Evolutionary conservation across 2,888 invertebrate genomes (phyloP), one percentile per base, ranked within the genome.

Genomic region (Tetropium fuscum): DNA sequence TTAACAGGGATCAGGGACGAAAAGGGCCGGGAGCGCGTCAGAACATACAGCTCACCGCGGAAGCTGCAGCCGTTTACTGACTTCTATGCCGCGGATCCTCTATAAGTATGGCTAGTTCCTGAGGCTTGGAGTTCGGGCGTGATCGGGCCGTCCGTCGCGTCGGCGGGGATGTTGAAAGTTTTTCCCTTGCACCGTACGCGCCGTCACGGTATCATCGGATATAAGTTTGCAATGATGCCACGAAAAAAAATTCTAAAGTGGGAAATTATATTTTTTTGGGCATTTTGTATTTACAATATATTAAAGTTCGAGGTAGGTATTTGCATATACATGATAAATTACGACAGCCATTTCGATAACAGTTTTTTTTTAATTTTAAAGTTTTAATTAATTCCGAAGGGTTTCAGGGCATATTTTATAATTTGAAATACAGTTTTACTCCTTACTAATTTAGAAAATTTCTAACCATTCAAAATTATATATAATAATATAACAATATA

Each of bases 91-190:
- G 36, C 16, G 48, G 34, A 20, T 13, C 36, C 16, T 34, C 48
- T 48, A 48, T 48, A 48, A 36, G 48, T 48, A 48, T 20, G 36
- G 22, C 20, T 22, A 36, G 36, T 22, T 34, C 36, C 48, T 13
- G 22, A 36, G 48, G 36, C 15, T 6, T 22, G 32, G n/a, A 16
- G 18, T n/a, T 48, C 48, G 48, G 48, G 48, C 3, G 36, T n/a
- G 6, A 13, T 48, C 48, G 48, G 36, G 20, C n/a, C n/a, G 8
- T 19, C 19, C 18, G 6, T 36, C 16, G 13, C n/a, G 8, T 19
- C 19, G 19, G 6, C 48, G 48, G 20, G 36, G 36, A 48, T 22
- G 48, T 22, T 36, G 48, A 36, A 20, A 36, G 36, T 36, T 48
- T 36, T 48, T 48, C 22, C 10, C 36, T 43, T 19, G 3, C 44